phyloP scores from a whole-genome alignment of 2,888 invertebrate genomes.

The Oxystoma pomonae region DNA sequence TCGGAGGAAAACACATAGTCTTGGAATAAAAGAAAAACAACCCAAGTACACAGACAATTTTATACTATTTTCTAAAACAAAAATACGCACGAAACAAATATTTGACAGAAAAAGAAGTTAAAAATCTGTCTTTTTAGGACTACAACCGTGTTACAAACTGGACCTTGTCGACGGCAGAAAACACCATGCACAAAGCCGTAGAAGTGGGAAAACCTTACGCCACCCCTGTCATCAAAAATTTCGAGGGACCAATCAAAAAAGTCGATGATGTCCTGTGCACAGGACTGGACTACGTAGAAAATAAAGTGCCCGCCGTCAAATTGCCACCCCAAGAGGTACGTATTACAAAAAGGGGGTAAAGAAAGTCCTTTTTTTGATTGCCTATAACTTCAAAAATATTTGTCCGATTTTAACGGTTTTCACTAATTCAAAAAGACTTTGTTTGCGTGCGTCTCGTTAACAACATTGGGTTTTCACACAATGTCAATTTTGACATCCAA shows the following conservation, averaged over 20 bases:
- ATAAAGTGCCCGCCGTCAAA: conserved; percentile 55
- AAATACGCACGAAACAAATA: not conserved
- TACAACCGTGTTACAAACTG: conserved; percentile 53
- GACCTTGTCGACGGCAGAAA: conserved; percentile 55
- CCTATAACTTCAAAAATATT: no score
- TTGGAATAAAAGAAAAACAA: no score
- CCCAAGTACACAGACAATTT: no score
- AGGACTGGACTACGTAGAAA: conserved; percentile 54
- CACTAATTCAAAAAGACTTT: no score
- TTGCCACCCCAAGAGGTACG: conserved; percentile 53
- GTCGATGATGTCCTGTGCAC: conserved; percentile 55
- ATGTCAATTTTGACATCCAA: no score
- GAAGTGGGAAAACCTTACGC: conserved; percentile 52
- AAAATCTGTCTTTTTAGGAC: conserved; percentile 39
- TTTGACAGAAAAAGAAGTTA: not conserved
- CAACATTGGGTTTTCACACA: no score
- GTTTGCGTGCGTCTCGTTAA: no score
- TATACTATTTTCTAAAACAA: no score
- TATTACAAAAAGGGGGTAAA: no score
- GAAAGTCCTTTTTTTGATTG: no score
- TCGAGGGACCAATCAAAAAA: conserved; percentile 52
- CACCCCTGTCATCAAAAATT: conserved; percentile 49
- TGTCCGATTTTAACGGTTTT: no score
- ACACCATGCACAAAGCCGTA: conserved; percentile 51
- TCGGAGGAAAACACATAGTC: no score